These are phyloP conservation scores for Delia radicum DNA, from an alignment of 1,140 invertebrate genomes.

Conservation along the genomic window DNA sequence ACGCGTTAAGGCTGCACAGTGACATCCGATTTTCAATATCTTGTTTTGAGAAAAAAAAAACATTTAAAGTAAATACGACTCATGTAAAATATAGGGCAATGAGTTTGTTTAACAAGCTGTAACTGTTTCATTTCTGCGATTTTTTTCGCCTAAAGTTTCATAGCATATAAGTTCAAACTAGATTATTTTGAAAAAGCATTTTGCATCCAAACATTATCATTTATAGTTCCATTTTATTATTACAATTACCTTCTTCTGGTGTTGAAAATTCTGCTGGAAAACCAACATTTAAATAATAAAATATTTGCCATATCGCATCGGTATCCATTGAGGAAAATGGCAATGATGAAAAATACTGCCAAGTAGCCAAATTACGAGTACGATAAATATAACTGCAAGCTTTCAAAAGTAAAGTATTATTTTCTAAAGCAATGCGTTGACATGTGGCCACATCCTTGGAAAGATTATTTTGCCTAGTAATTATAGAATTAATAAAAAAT, in stretches of 20 bases:
- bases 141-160: too few species aligned
- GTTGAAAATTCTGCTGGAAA: constrained; percentile 42
- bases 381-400: constrained; percentile 72
- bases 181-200: too few species aligned
- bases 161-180: too few species aligned
- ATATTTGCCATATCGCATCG: constrained; percentile 71
- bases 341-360: constrained; percentile 80
- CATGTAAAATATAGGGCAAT: too few species aligned
- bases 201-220: too few species aligned
- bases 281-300: constrained; percentile 63
- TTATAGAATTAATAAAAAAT: background rate
- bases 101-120: too few species aligned
- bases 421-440: constrained; percentile 69
- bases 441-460: constrained; percentile 59
- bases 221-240: too few species aligned
- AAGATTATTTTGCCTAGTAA: constrained; percentile 42
- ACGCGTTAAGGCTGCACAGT: too few species aligned
- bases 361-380: constrained; percentile 72
- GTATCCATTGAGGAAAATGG: constrained; percentile 71
- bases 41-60: too few species aligned
- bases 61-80: too few species aligned
- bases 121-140: too few species aligned
- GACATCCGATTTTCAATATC: too few species aligned
- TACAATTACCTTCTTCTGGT: constrained; percentile 29
- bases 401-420: constrained; percentile 71